Evolutionary conservation across 1,140 invertebrate species (phyloP).

Genomic region (Cydia pomonella): DNA sequence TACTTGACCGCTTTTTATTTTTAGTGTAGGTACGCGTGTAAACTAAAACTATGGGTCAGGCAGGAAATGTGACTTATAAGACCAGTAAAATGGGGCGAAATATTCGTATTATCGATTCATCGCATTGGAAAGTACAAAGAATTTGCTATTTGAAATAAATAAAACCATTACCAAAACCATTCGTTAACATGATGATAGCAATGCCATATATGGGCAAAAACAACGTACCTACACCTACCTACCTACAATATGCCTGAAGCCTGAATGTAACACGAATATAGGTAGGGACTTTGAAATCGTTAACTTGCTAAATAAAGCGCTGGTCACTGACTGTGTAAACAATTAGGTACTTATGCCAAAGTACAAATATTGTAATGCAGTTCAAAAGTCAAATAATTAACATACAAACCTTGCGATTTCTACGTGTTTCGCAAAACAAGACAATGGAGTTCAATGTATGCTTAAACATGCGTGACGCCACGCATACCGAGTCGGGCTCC

Average conservation of each 20-base stretch:
- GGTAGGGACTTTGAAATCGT: too few relatives aligned
- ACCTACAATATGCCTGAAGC: neutral
- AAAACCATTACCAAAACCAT: too few relatives aligned
- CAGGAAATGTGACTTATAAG: too few relatives aligned
- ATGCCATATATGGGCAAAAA: too few relatives aligned
- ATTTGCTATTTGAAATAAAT: too few relatives aligned
- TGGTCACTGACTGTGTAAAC: constrained; percentile 31
- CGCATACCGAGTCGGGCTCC: neutral
- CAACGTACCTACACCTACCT: neutral
- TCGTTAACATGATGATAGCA: too few relatives aligned
- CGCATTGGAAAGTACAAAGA: too few relatives aligned
- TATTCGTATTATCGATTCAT: too few relatives aligned
- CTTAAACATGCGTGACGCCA: constrained; percentile 40
- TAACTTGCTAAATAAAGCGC: constrained; percentile 2
- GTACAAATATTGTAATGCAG: constrained; percentile 35
- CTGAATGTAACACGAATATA: neutral
- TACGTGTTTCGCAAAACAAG: constrained; percentile 41
- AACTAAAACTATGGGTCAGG: too few relatives aligned
- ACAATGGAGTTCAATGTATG: constrained; percentile 35
- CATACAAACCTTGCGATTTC: constrained; percentile 62
- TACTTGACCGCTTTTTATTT: too few relatives aligned
- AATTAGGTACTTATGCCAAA: constrained; percentile 5
- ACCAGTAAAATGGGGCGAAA: too few relatives aligned
- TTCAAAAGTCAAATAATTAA: constrained; percentile 46
- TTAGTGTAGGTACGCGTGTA: too few relatives aligned